Evolutionary conservation across 2,888 invertebrate genomes (phyloP).

Genomic region (Blera fallax): DNA sequence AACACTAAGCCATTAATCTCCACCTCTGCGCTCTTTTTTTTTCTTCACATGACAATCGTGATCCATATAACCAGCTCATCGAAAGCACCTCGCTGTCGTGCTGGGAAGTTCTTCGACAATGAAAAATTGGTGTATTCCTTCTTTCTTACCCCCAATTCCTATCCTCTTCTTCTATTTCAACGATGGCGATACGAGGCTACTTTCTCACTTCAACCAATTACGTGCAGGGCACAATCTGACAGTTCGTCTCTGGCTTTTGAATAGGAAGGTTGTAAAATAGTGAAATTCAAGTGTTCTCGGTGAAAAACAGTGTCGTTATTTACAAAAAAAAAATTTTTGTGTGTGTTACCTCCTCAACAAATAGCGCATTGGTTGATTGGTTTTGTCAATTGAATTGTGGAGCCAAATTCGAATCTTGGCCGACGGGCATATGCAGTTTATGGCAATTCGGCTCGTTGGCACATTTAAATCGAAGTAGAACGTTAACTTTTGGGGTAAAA

Average conservation of each 20-base stretch:
- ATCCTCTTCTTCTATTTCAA: constrained; percentile 27
- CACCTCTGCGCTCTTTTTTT: constrained; percentile 1
- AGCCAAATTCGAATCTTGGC: constrained; percentile 56
- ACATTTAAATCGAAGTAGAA: constrained; percentile 70
- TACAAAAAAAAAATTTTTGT: constrained; percentile 66
- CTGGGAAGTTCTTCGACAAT: constrained; percentile 49
- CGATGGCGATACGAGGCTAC: constrained; percentile 43
- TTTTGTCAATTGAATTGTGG: constrained; percentile 69
- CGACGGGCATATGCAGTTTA: constrained; percentile 40
- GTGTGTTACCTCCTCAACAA: constrained; percentile 69
- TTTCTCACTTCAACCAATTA: constrained; percentile 69
- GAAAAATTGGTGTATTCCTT: constrained; percentile 44
- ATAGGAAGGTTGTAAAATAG: constrained; percentile 77
- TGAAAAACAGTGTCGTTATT: constrained; percentile 72
- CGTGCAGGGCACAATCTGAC: constrained; percentile 73
- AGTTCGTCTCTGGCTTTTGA: constrained; percentile 80
- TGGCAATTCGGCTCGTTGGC: constrained; percentile 62
- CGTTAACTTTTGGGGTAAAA: constrained; percentile 70
- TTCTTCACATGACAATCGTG: constrained; percentile 33
- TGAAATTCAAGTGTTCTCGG: constrained; percentile 69
- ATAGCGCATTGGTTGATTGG: constrained; percentile 60
- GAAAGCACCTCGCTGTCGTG: constrained; percentile 47
- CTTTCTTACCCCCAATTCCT: constrained; percentile 35
- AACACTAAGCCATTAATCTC: neutral
- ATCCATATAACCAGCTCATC: constrained; percentile 53